Conservation (phyloP, 2,113 vertebrate species). For the Myrmophylax atrothorax region DNA sequence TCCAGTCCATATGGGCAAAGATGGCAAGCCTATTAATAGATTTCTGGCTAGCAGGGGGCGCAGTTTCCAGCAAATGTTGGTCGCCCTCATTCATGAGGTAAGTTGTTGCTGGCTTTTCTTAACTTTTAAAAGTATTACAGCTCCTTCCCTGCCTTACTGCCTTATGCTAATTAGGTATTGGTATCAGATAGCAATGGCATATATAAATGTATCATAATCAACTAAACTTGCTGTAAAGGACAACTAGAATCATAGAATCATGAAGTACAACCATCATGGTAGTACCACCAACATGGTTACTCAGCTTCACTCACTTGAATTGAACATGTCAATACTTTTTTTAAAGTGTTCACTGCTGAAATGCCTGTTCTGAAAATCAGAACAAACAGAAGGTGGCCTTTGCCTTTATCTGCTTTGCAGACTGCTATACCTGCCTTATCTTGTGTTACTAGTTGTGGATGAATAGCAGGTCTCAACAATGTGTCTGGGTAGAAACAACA, state of each 20-base stretch:
- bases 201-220: conserved; percentile 1
- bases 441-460: background rate
- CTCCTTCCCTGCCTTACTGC: background rate
- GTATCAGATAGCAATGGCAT: background rate
- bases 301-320: background rate
- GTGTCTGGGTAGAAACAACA: background rate
- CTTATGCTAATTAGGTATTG: background rate
- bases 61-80: conserved; percentile 88
- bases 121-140: background rate
- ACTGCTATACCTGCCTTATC: background rate
- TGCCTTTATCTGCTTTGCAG: background rate
- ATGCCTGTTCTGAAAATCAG: background rate
- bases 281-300: background rate
- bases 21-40: conserved; percentile 85
- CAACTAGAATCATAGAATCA: background rate
- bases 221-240: background rate
- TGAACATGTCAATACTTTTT: background rate
- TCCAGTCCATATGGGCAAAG: conserved; percentile 86
- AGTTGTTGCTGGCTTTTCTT: background rate
- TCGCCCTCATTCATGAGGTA: conserved; percentile 91
- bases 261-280: background rate
- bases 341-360: background rate
- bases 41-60: conserved; percentile 87
- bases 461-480: background rate
- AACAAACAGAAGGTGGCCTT: background rate